A percentile compares a stretch with the other conserved stretches of the same genome.
Evolutionary conservation across 2,888 invertebrate species (phyloP).

Genomic region (Drosophila anceps): DNA sequence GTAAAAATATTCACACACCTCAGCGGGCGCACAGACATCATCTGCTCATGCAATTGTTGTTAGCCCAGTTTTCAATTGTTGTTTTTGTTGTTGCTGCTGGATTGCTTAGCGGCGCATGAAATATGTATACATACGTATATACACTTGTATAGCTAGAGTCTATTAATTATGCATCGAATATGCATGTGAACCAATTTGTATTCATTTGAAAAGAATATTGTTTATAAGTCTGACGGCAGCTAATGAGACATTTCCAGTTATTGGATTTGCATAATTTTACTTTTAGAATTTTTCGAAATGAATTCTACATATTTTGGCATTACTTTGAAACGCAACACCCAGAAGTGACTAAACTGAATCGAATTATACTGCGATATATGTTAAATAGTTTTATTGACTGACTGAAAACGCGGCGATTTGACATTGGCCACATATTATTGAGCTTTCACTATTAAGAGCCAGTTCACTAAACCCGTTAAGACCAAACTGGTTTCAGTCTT

Average conservation of each 20-base stretch:
- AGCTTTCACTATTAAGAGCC: slow-evolving; percentile 37
- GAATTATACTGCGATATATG: neutral
- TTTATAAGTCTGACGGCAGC: slow-evolving; percentile 11
- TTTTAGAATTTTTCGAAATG: neutral
- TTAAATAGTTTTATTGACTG: slow-evolving; percentile 12
- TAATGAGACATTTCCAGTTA: slow-evolving; percentile 25
- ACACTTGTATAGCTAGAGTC: slow-evolving; percentile 28
- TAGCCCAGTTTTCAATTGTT: slow-evolving; percentile 69
- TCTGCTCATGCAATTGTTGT: slow-evolving; percentile 74
- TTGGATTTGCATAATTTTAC: slow-evolving; percentile 27
- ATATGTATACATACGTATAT: slow-evolving; percentile 25
- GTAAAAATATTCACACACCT: slow-evolving; percentile 76
- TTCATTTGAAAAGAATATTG: slow-evolving; percentile 9
- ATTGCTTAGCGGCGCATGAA: slow-evolving; percentile 54
- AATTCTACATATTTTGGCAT: slow-evolving; percentile 6
- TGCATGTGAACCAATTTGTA: slow-evolving; percentile 19
- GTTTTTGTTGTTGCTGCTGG: slow-evolving; percentile 19
- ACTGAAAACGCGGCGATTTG: slow-evolving; percentile 14
- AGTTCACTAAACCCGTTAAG: slow-evolving; percentile 39
- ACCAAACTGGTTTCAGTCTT: slow-evolving; percentile 30
- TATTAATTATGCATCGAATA: slow-evolving; percentile 26
- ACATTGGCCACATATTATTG: slow-evolving; percentile 25
- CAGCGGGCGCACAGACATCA: slow-evolving; percentile 48
- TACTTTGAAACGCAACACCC: neutral
- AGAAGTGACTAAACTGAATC: neutral